Conservation (phyloP, 2,888 invertebrate species). For the Pycnomerus fuliginosus region DNA sequence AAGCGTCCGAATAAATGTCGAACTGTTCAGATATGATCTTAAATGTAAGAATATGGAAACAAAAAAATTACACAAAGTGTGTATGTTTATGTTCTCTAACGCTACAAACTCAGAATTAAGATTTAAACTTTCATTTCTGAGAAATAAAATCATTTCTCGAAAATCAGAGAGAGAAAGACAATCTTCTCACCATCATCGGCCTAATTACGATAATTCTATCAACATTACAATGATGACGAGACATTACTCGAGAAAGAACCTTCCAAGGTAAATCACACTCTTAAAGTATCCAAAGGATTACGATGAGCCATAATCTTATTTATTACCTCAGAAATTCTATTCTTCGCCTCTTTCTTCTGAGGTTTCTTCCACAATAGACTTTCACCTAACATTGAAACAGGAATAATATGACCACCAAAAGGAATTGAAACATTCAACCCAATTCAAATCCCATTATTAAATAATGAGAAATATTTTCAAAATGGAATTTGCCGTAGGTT, state of each 20-base stretch:
- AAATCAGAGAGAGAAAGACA: no score
- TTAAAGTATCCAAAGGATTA: conserved; percentile 59
- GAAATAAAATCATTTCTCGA: no score
- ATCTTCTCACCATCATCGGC: no score
- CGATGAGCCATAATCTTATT: conserved; percentile 72
- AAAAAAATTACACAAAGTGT: no score
- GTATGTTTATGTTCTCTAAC: no score
- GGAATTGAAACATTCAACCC: conserved; percentile 66
- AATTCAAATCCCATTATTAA: conserved; percentile 71
- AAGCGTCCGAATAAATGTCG: no score
- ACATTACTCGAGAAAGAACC: conserved; percentile 66
- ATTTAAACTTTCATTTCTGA: no score
- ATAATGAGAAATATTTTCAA: no score
- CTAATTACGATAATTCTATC: conserved; percentile 54
- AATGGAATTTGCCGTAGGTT: no score
- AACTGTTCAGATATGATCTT: no score
- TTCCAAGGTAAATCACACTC: conserved; percentile 66
- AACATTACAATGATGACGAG: conserved; percentile 70
- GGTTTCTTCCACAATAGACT: conserved; percentile 60
- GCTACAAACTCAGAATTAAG: no score
- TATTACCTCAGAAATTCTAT: conserved; percentile 69
- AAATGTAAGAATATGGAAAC: no score
- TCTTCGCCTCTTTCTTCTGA: conserved; percentile 63
- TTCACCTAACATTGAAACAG: conserved; percentile 59
- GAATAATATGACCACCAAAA: conserved; percentile 64